Percentiles rank a stretch among this genome's conserved stretches.
These are phyloP conservation scores for Dynastes grantii DNA, from an alignment of 2,888 invertebrate species.

Conservation along the genomic window DNA sequence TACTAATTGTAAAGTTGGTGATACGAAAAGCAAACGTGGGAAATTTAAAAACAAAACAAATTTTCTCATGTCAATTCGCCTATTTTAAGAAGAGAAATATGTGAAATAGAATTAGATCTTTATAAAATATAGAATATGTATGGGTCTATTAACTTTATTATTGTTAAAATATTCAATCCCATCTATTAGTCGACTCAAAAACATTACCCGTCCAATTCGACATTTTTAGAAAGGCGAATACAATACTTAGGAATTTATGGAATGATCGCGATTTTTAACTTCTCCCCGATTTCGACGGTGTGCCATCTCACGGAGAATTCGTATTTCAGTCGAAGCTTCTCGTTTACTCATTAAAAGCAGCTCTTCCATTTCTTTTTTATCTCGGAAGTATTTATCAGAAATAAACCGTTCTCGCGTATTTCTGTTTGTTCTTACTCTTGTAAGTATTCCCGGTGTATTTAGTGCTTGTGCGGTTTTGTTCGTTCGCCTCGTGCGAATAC, in stretches of 20 bases:
- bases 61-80: no score
- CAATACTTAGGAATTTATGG: conserved; percentile 57
- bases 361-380: conserved; percentile 50
- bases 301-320: conserved; percentile 64
- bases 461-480: conserved; percentile 49
- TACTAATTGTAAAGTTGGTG: no score
- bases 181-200: no score
- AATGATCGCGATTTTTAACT: conserved; percentile 59
- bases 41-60: no score
- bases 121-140: no score
- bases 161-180: no score
- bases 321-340: conserved; percentile 54
- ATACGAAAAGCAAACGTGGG: no score
- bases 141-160: no score
- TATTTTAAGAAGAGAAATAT: no score
- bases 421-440: conserved; percentile 61
- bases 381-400: conserved; percentile 49
- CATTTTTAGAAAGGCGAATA: conserved; percentile 54
- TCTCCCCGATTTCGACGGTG: conserved; percentile 52
- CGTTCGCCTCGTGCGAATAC: conserved; percentile 45
- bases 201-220: not conserved
- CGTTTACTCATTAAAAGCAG: conserved; percentile 49
- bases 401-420: conserved; percentile 48
- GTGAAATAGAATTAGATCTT: no score
- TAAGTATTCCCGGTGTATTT: conserved; percentile 56